A percentile compares a stretch with the other conserved stretches of the same genome.
phyloP scores from a whole-genome alignment of 2,888 invertebrate genomes.

The Aleiodes testaceus region DNA sequence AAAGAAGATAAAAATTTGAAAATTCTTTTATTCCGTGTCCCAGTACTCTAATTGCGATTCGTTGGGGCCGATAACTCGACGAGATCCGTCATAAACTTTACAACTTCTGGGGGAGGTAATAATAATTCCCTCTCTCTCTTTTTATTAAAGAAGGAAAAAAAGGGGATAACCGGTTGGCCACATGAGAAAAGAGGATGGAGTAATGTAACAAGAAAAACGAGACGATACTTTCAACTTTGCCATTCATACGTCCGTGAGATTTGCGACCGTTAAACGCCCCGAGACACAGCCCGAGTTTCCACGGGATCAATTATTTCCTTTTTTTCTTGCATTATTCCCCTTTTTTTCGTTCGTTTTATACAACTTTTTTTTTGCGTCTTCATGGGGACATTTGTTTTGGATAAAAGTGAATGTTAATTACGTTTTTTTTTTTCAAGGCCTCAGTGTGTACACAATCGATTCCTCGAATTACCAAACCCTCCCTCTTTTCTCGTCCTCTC shows the following conservation, averaged over 20 bases:
- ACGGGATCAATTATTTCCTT: background rate
- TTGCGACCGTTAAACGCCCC: conserved; percentile 26
- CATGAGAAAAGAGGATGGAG: conserved; percentile 27
- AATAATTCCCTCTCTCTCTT: conserved; percentile 34
- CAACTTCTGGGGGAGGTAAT: conserved; percentile 53
- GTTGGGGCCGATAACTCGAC: conserved; percentile 50
- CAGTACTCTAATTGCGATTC: conserved; percentile 51
- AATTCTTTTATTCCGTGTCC: conserved; percentile 42
- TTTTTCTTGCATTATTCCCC: no score
- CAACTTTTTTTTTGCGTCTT: background rate
- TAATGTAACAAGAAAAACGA: conserved; percentile 33
- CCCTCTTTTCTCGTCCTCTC: background rate
- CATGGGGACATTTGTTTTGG: no score
- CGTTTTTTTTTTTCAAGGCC: background rate
- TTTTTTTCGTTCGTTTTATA: conserved; percentile 2
- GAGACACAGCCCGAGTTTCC: conserved; percentile 19
- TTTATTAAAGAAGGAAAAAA: conserved; percentile 1
- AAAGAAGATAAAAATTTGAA: no score
- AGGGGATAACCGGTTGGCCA: conserved; percentile 29
- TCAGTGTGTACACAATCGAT: conserved; percentile 6
- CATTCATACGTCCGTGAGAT: conserved; percentile 41
- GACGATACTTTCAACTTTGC: conserved; percentile 39
- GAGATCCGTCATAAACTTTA: conserved; percentile 51
- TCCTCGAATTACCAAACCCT: conserved; percentile 17
- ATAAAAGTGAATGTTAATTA: no score